These are phyloP conservation scores for Hyperopisus bebe DNA, from an alignment of 2,113 vertebrate genomes.

Conservation along the genomic window DNA sequence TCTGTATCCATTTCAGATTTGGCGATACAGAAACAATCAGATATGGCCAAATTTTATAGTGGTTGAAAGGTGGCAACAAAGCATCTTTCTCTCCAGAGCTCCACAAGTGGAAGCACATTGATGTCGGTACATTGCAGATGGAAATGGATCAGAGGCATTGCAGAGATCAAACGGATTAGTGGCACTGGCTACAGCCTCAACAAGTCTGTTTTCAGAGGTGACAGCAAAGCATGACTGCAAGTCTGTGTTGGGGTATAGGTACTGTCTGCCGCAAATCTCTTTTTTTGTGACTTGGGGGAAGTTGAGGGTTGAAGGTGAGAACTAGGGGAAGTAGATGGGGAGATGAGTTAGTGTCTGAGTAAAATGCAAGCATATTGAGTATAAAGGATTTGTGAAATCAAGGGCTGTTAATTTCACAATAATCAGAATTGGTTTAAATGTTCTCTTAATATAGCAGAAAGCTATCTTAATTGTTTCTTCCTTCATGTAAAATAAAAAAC, in stretches of 20 bases:
- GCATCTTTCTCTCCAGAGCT: background rate
- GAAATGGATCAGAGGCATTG: background rate
- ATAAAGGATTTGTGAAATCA: background rate
- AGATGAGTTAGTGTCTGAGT: background rate
- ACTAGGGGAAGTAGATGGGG: too few species aligned
- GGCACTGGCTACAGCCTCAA: background rate
- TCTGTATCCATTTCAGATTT: background rate
- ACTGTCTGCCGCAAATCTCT: background rate
- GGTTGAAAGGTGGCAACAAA: background rate
- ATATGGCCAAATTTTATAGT: background rate
- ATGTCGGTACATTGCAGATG: background rate
- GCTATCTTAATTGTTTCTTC: background rate
- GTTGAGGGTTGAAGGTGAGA: background rate
- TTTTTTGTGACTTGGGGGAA: background rate
- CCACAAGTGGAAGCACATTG: background rate
- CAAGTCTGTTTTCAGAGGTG: background rate
- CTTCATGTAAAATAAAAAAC: background rate
- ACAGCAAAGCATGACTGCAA: background rate
- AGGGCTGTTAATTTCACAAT: background rate
- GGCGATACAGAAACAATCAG: background rate
- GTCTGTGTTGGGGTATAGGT: background rate
- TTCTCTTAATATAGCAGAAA: background rate
- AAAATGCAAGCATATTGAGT: background rate
- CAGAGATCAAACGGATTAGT: background rate
- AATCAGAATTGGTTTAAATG: background rate